Evolutionary conservation across 2,113 vertebrate species (phyloP), one percentile per base, ranked within the genome.

Genomic region (Genyomyrus donnyi): DNA sequence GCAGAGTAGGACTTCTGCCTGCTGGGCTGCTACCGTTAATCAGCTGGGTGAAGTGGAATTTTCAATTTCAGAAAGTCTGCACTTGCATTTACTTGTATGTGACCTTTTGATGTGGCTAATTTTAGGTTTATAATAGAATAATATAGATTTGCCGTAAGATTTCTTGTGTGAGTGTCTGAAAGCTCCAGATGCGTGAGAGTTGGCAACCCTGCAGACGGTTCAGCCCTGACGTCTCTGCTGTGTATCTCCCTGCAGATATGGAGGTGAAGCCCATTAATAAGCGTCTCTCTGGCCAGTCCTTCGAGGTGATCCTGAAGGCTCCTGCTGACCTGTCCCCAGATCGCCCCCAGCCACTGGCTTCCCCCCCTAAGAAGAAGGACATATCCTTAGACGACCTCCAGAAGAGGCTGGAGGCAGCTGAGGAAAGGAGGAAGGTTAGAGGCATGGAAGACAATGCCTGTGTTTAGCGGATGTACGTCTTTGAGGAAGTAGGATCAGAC

Each of bases 201-300:
- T 31, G 62, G n/a, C 9, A 3, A 70, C 3, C 27, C 9, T 31
- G 62, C 13, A 0, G 50, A 53, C 1, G 53, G 35, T 24, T 17
- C 7, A 84, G 84, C 52, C 70, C 2, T 15, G 31, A 19, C 39
- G 39, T 85, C 3, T 62, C 50, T 39, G 39, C 58, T 19, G 1
- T 87, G 45, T 87, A 35, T 2, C 50, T 58, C n/a, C 52, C 11
- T 52, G 87, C 93, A 98, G 97, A 98, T 90, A 97, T 98, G 97
- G 97, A 98, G 90, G 97, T 98, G 89, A 98, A 97, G 91, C 96
- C 97, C 92, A 94, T 98, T 93, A 97, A 98, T 93, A 98, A 98
- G 93, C 96, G 97, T 74, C 96, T 97, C 85, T 98, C 97, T 27
- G 97, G 97, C 88, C 97, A 98, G 94, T 97, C 97, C 91, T 98